Conservation (phyloP, 2,113 vertebrate genomes). For the Addax nasomaculatus region DNA sequence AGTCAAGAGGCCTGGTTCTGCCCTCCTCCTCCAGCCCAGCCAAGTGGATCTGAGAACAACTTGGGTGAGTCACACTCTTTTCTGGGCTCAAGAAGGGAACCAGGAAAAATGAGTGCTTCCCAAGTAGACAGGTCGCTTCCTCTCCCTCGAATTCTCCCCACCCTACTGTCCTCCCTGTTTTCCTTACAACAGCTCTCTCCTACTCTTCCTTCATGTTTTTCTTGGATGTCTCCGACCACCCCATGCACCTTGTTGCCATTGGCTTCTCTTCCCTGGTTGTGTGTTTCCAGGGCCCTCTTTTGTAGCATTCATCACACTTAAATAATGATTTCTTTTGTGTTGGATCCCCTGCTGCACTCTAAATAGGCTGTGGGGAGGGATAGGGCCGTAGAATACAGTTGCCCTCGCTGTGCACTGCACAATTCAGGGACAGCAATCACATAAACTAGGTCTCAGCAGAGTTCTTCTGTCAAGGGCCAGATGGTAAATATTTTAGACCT, state of each 20-base stretch:
- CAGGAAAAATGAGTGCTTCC: not conserved
- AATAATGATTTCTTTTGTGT: not conserved
- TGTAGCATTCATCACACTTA: not conserved
- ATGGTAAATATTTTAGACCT: not conserved
- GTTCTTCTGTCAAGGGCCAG: not conserved
- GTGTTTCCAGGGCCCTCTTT: not conserved
- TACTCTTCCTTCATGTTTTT: not conserved
- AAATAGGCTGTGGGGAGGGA: not conserved
- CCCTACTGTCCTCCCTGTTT: not conserved
- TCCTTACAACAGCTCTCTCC: not conserved
- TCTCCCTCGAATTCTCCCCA: not conserved
- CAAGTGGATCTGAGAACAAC: not conserved
- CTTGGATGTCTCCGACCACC: not conserved
- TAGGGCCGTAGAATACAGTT: not conserved
- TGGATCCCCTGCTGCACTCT: not conserved
- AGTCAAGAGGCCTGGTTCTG: not conserved
- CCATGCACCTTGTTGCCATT: fast-evolving
- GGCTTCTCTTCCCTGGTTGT: not conserved
- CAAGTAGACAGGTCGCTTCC: not conserved
- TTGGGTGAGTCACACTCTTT: not conserved
- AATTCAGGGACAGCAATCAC: not conserved
- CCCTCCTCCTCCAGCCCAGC: not conserved
- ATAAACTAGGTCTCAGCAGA: too few relatives aligned
- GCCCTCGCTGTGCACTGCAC: not conserved
- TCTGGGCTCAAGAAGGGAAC: not conserved